Evolutionary conservation across 1,140 invertebrate species (phyloP).

Genomic region (Piezodorus guildinii): DNA sequence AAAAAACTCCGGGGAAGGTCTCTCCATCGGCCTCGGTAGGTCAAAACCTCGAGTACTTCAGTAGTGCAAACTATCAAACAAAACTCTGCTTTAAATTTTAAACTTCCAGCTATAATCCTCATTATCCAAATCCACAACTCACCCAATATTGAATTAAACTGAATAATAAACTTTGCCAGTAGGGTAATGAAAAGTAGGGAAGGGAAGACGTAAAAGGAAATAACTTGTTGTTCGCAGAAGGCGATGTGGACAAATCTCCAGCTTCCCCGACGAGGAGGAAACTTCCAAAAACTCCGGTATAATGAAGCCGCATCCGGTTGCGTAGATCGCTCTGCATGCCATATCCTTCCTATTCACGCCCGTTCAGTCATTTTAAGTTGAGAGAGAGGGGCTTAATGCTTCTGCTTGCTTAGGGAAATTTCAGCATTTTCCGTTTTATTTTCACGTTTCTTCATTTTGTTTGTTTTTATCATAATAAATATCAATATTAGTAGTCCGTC

Average conservation of each 20-base stretch:
- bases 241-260: constrained; percentile 65
- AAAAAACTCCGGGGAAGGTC: constrained; percentile 34
- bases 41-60: constrained; percentile 16
- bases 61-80: no score
- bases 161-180: background rate
- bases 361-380: no score
- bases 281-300: constrained; percentile 89
- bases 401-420: no score
- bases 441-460: no score
- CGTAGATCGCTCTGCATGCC: constrained; percentile 9
- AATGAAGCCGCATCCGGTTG: constrained; percentile 31
- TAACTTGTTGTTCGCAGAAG: constrained; percentile 47
- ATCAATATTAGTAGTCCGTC: no score
- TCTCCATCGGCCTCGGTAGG: constrained; percentile 40
- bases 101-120: no score
- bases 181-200: background rate
- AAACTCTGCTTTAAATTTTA: no score
- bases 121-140: no score
- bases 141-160: no score
- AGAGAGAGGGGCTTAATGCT: no score
- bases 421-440: no score
- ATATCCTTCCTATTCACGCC: background rate
- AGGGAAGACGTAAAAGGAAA: constrained; percentile 5
- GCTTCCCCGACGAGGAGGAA: constrained; percentile 79
- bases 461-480: no score